Percentiles rank a stretch among this genome's conserved stretches.
Conservation (phyloP, 2,113 vertebrate genomes). For the Colaptes auratus region DNA sequence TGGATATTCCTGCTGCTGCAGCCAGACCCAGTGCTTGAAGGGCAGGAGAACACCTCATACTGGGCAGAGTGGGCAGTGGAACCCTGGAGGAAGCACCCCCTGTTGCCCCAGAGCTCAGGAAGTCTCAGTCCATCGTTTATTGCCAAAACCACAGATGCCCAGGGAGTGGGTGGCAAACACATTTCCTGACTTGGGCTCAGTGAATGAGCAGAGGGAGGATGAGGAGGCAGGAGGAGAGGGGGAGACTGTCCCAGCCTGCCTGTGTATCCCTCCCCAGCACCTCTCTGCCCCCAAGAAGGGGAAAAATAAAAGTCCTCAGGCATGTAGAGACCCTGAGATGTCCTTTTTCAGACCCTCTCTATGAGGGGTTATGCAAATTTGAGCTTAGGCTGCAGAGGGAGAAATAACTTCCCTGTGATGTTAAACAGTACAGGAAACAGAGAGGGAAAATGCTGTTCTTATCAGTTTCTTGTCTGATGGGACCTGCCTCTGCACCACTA, state of each 20-base stretch:
- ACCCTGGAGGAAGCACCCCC: background rate
- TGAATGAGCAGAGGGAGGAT: rapidly evolving
- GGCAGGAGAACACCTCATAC: background rate
- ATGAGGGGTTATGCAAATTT: background rate
- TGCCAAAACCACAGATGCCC: background rate
- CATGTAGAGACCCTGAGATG: rapidly evolving
- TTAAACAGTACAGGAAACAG: rapidly evolving
- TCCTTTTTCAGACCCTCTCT: rapidly evolving
- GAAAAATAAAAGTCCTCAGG: background rate
- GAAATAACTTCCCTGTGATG: background rate
- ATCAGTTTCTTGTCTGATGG: rapidly evolving
- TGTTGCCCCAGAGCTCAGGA: background rate
- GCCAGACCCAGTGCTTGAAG: background rate
- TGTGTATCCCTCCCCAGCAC: background rate
- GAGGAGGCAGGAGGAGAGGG: background rate
- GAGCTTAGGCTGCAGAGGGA: background rate
- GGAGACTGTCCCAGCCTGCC: background rate
- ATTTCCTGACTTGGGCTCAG: background rate
- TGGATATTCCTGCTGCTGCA: background rate
- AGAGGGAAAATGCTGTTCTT: background rate
- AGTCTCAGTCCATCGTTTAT: background rate
- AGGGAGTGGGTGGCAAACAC: background rate
- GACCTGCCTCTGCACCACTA: background rate
- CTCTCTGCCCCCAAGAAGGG: background rate
- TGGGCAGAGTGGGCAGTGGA: rapidly evolving